Evolutionary conservation across 1,140 invertebrate species (phyloP).

Genomic region (Zaprionus gabonicus): DNA sequence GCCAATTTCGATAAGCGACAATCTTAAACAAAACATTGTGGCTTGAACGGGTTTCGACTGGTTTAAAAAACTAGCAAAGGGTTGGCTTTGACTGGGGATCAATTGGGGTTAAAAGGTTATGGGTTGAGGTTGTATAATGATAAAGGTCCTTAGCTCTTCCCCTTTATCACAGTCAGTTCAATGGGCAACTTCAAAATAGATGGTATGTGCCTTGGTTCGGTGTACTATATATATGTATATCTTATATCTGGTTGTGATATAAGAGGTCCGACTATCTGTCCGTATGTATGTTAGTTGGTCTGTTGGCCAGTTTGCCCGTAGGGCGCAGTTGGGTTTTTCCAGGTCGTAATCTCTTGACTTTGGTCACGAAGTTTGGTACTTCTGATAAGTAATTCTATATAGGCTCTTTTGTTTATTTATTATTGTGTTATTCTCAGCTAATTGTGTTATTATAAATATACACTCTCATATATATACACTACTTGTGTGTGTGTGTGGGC

Average conservation of each 20-base stretch:
- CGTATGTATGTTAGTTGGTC: not conserved
- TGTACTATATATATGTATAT: not conserved
- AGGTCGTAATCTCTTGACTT: conserved; percentile 36
- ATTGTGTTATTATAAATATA: conserved; percentile 68
- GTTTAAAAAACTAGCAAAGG: too few species aligned
- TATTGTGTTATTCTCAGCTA: conserved; percentile 60
- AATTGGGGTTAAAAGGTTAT: too few species aligned
- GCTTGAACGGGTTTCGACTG: not conserved
- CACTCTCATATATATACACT: conserved; percentile 3
- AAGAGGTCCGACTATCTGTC: not conserved
- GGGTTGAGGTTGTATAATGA: too few species aligned
- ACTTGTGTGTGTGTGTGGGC: conserved; percentile 45
- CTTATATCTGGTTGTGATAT: not conserved
- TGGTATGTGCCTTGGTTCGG: not conserved
- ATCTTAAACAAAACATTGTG: not conserved
- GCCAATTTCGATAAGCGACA: not conserved
- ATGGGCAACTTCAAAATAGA: not conserved
- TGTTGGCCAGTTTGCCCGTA: not conserved
- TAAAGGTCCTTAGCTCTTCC: too few species aligned
- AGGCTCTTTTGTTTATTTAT: conserved; percentile 53
- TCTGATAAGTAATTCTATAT: conserved; percentile 64
- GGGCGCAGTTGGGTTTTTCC: conserved; percentile 7
- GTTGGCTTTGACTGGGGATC: too few species aligned
- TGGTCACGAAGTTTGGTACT: conserved; percentile 53
- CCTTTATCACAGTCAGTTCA: too few species aligned